Percentiles rank a stretch among this genome's conserved stretches.
Evolutionary conservation across 2,797 vertebrate genomes (phyloP).

Genomic region (Oryzias dopingdopingensis): DNA sequence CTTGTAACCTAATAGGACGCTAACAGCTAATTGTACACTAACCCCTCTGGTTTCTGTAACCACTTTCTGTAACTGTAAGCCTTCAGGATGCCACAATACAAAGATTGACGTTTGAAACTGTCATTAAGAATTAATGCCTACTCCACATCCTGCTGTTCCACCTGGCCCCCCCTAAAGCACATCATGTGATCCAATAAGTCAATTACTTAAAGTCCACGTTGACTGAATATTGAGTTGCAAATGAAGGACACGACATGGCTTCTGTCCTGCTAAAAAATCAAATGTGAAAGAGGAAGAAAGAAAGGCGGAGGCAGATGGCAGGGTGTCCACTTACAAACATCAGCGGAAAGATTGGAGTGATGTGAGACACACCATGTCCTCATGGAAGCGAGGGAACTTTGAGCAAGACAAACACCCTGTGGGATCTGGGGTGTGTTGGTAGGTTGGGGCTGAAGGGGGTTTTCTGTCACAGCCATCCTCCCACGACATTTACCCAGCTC

Average conservation of each 20-base stretch:
- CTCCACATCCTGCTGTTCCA: slow-evolving; percentile 62
- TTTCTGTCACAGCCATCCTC: slow-evolving; percentile 11
- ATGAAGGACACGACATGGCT: not conserved
- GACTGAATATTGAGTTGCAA: too few species aligned
- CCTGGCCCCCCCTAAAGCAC: slow-evolving; percentile 31
- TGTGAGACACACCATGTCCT: slow-evolving; percentile 20
- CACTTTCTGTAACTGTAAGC: slow-evolving; percentile 70
- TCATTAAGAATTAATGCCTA: slow-evolving; percentile 73
- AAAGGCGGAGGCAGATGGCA: slow-evolving; percentile 17
- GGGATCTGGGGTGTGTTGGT: slow-evolving; percentile 14
- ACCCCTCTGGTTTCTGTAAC: slow-evolving; percentile 58
- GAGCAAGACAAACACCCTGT: not conserved
- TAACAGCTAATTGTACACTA: slow-evolving; percentile 59
- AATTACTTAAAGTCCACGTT: too few species aligned
- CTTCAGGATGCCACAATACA: slow-evolving; percentile 44
- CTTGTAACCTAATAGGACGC: slow-evolving; percentile 65
- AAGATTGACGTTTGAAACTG: slow-evolving; percentile 55
- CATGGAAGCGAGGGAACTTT: slow-evolving; percentile 24
- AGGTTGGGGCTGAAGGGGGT: slow-evolving; percentile 1
- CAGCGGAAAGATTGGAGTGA: slow-evolving; percentile 11
- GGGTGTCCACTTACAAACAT: slow-evolving; percentile 48
- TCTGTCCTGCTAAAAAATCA: slow-evolving; percentile 40
- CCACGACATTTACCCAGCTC: slow-evolving; percentile 20
- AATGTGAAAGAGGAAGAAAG: slow-evolving; percentile 27
- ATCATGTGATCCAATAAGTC: slow-evolving; percentile 12